Evolutionary conservation across 2,888 invertebrate species (phyloP).

Genomic region (Perizoma affinitatum): DNA sequence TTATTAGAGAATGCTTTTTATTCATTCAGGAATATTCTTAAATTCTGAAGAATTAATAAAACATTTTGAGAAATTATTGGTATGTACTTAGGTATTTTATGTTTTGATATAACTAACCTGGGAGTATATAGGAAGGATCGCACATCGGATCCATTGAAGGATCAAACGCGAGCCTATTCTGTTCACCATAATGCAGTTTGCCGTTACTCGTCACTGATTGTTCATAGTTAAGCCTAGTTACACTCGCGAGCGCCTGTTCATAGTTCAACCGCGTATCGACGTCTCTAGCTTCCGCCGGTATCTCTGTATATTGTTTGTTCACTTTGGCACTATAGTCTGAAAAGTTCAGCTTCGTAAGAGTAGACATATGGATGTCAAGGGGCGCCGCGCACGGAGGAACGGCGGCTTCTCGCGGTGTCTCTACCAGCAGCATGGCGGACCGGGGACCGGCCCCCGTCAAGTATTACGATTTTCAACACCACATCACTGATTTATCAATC

Average conservation of each 20-base stretch:
- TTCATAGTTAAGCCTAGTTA: conserved; percentile 70
- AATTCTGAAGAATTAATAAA: too few relatives aligned
- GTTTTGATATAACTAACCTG: conserved; percentile 55
- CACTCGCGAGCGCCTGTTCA: conserved; percentile 69
- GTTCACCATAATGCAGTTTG: conserved; percentile 70
- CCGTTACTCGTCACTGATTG: conserved; percentile 61
- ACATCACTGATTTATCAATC: conserved; percentile 49
- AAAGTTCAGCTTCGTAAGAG: conserved; percentile 74
- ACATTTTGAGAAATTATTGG: too few relatives aligned
- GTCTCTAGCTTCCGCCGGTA: conserved; percentile 61
- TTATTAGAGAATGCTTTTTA: too few relatives aligned
- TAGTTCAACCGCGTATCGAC: conserved; percentile 64
- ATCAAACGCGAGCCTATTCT: conserved; percentile 70
- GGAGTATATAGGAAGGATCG: conserved; percentile 65
- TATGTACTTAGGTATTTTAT: too few relatives aligned
- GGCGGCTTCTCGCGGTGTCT: conserved; percentile 89
- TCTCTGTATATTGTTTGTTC: conserved; percentile 65
- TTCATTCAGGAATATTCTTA: too few relatives aligned
- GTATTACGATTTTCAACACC: conserved; percentile 51
- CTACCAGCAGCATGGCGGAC: conserved; percentile 90
- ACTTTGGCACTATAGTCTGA: conserved; percentile 81
- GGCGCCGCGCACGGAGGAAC: conserved; percentile 82
- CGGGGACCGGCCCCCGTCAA: conserved; percentile 65
- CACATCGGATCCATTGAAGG: conserved; percentile 69
- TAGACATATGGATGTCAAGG: conserved; percentile 75